phyloP scores from a whole-genome alignment of 2,113 vertebrate genomes.

The Melanerpes aurifrons region DNA sequence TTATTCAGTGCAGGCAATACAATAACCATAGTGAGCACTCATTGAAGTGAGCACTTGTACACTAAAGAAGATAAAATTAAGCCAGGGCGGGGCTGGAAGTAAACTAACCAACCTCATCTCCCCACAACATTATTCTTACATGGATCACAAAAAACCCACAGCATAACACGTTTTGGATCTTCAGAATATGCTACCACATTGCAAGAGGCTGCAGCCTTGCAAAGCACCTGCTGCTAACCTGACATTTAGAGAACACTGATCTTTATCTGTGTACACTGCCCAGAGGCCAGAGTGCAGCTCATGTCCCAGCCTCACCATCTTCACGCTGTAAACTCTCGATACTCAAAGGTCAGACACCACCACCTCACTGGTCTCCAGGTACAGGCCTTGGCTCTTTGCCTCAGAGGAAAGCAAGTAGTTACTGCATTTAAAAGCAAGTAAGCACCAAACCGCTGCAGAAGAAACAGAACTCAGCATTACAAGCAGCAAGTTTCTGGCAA shows the following conservation, averaged over 20 bases:
- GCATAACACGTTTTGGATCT: background rate
- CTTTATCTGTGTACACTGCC: background rate
- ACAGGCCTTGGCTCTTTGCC: background rate
- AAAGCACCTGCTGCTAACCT: background rate
- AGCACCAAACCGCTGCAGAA: fast-evolving
- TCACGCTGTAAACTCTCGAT: fast-evolving
- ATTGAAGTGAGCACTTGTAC: background rate
- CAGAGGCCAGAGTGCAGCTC: background rate
- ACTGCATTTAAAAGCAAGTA: background rate
- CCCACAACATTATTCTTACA: background rate
- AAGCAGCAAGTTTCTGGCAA: background rate
- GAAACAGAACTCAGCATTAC: fast-evolving
- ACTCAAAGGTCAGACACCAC: background rate
- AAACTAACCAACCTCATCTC: background rate
- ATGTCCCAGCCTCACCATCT: background rate
- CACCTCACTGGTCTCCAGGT: fast-evolving
- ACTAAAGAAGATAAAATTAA: background rate
- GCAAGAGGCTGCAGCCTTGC: background rate
- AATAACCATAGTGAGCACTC: background rate
- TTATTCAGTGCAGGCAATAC: fast-evolving
- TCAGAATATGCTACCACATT: background rate
- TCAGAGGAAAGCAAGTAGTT: fast-evolving
- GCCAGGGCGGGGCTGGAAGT: fast-evolving
- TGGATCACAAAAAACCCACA: background rate
- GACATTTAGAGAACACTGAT: background rate